phyloP scores from a whole-genome alignment of 2,797 vertebrate genomes.

The Alcedo atthis region DNA sequence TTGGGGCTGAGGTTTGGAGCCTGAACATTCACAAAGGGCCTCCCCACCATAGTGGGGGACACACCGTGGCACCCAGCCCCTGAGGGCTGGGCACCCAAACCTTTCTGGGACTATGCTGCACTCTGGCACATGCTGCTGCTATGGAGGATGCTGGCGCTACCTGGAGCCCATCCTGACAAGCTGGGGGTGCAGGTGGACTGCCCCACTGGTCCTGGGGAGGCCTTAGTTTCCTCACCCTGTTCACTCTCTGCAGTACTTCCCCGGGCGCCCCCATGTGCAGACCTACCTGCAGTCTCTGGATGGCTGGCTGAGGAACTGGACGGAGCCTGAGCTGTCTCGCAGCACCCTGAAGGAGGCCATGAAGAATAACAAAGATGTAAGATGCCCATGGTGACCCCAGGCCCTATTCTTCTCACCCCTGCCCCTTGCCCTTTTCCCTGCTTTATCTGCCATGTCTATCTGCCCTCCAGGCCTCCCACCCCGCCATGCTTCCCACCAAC shows the following conservation, averaged over 20 bases:
- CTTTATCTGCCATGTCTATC: neutral
- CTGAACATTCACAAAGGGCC: neutral
- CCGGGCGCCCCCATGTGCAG: constrained; percentile 82
- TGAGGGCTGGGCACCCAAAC: rapidly evolving
- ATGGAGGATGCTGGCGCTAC: neutral
- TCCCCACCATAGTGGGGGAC: rapidly evolving
- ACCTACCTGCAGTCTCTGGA: constrained; percentile 80
- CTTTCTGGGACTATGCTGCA: rapidly evolving
- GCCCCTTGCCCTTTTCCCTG: neutral
- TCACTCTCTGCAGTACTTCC: constrained; percentile 81
- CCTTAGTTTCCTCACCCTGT: neutral
- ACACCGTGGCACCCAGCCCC: neutral
- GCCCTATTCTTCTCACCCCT: neutral
- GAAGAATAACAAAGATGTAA: constrained; percentile 84
- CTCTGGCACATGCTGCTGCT: neutral
- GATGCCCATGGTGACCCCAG: neutral
- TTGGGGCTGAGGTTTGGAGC: constrained; percentile 43
- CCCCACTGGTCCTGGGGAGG: neutral
- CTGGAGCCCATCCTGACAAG: neutral
- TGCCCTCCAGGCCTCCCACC: constrained; percentile 69
- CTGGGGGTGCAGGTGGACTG: neutral
- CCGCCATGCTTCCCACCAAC: constrained; percentile 76
- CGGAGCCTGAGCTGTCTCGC: constrained; percentile 77
- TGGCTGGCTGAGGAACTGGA: constrained; percentile 77
- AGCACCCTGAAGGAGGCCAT: constrained; percentile 75